phyloP scores from a whole-genome alignment of 2,113 vertebrate species.

The Plecturocebus donacophilus region DNA sequence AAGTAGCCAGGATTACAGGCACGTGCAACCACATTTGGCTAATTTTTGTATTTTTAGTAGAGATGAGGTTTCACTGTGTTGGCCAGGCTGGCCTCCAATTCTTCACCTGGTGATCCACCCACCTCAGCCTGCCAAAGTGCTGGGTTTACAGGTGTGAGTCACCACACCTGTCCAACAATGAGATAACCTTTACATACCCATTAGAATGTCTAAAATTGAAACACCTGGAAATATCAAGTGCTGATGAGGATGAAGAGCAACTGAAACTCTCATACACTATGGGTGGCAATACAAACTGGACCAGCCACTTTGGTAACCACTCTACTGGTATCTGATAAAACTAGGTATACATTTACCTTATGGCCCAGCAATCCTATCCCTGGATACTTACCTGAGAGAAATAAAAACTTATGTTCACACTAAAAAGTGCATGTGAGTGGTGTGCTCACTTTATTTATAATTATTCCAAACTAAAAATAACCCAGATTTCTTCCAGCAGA shows the following conservation, averaged over 20 bases:
- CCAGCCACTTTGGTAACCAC: neutral
- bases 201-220: neutral
- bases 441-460: neutral
- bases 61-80: too few species aligned
- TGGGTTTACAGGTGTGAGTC: too few species aligned
- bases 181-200: neutral
- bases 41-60: too few species aligned
- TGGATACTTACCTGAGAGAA: neutral
- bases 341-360: neutral
- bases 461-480: neutral
- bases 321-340: neutral
- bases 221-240: neutral
- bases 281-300: too few species aligned
- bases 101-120: too few species aligned
- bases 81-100: too few species aligned
- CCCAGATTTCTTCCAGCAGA: neutral
- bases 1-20: too few species aligned
- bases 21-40: too few species aligned
- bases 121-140: too few species aligned
- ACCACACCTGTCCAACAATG: accelerated
- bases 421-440: neutral
- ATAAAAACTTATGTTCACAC: neutral
- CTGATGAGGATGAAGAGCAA: neutral
- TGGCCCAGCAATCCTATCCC: neutral
- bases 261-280: neutral